Evolutionary conservation across 2,888 invertebrate genomes (phyloP), one percentile per base, ranked within the genome.

Genomic region (Dione vanillae): DNA sequence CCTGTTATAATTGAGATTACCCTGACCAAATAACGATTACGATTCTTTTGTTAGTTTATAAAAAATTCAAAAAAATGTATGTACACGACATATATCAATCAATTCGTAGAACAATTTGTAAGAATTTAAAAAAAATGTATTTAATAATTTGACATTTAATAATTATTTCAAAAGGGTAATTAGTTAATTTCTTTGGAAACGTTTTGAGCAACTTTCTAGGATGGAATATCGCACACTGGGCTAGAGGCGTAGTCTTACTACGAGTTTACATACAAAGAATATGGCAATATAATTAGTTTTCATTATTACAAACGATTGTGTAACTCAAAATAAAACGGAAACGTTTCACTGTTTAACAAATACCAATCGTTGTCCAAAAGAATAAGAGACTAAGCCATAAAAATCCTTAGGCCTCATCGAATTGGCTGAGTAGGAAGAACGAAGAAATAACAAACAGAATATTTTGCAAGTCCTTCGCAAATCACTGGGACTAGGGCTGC

Each of bases 371-470:
- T n/a, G n/a, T n/a, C 56, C n/a, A 56, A 37, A n/a, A 0, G 9
- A 37, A 6, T 61, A 35, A 61, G 43, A 43, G 45, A 69, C 54
- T 14, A 45, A 64, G 54, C 54, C 62, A 64, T 56, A 61, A 12
- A 14, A 35, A 16, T n/a, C 11, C 27, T 62, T 69, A 54, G 62
- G 68, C 61, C 68, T 49, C 49, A 51, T 41, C 9, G 51, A 62
- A 66, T 61, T 64, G 49, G 49, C 49, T 41, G 37, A 20, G 45
- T 41, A 70, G 49, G 52, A 56, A 35, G 52, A 10, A 56, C 49
- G 41, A 68, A 20, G 58, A 68, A 80, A 84, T 85, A 90, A 90
- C 90, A 75, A 88, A 86, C 83, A 89, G 88, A 91, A 90, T 90
- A 91, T 90, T 91, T 91, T 90, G 90, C 89, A 90, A 87, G 78